Conservation (phyloP, 2,888 invertebrate species). For the Drosophila barbarae region DNA sequence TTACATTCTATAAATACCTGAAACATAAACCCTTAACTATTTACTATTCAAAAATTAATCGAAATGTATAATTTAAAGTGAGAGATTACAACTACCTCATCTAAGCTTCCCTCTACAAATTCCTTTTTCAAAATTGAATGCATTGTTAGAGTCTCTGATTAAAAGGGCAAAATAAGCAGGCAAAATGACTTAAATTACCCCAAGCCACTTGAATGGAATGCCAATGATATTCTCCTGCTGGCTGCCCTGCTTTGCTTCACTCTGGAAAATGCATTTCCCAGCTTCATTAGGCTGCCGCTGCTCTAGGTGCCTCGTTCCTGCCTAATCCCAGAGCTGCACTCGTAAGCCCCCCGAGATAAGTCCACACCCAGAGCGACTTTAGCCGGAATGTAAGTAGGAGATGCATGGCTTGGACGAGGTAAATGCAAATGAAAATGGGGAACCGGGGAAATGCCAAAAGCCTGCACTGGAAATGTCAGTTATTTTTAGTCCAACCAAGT, state of each 20-base stretch:
- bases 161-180: constrained; percentile 18
- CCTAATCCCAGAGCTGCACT: constrained; percentile 10
- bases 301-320: constrained; percentile 9
- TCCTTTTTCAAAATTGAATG: neutral
- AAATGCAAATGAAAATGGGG: constrained; percentile 55
- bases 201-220: constrained; percentile 17
- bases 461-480: constrained; percentile 32
- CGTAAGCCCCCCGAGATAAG: constrained; percentile 47
- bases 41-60: neutral
- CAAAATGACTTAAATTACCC: constrained; percentile 38
- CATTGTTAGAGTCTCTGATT: constrained; percentile 5
- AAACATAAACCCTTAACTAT: too few relatives aligned
- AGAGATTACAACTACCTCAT: neutral
- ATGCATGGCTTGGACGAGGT: neutral
- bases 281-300: constrained; percentile 42
- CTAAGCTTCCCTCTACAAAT: neutral
- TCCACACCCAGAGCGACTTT: constrained; percentile 15
- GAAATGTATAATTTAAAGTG: neutral
- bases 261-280: constrained; percentile 32
- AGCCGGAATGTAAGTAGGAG: constrained; percentile 6
- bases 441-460: constrained; percentile 20
- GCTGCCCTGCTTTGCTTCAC: neutral
- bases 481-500: constrained; percentile 29
- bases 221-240: constrained; percentile 23
- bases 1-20: neutral